Base-by-base conservation (phyloP, 2,888 invertebrate species). In the Lagria hirta region DNA sequence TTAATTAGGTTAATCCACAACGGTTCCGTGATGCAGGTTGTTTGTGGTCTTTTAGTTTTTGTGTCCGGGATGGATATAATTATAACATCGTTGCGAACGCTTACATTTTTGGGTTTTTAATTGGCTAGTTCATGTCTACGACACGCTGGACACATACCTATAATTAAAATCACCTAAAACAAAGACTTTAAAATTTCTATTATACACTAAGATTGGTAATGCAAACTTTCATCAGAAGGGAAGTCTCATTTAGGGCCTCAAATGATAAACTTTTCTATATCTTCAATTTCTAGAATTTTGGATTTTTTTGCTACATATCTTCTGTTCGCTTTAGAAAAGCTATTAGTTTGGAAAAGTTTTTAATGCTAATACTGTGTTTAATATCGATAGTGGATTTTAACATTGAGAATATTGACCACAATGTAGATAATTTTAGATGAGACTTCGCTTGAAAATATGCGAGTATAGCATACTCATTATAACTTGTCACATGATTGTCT, bases 341-440 rank as follows among this genome's bases (percentile, higher is more conserved):
- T 4, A 33, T 40, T 10, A 42, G 16, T n/a, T 34, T 42, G 7
- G 33, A 4, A 24, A 16, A 22, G n/a, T 21, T 24, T 21, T 14
- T 8, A 30, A 32, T 32, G 6, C 32, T 14, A 7, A 20, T 22
- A 14, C 22, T 32, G 13, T 16, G 4, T 40, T 40, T 30, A 3
- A 40, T 32, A n/a, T 22, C 23, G 3, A 32, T 2, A 6, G 29
- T 40, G 12, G 40, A 7, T 16, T 41, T 41, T 15, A 41, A 18
- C 34, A 41, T 40, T 4, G 42, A 41, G 27, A 24, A 41, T 18
- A 17, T 34, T 4, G 42, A 41, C 42, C 42, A 41, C 8, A 41
- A 18, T 7, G 42, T 17, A 24, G 40, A 35, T 5, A 32, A 21
- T n/a, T 40, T 40, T 32, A 32, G 8, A 4, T 32, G 7, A 32